Base-by-base conservation (phyloP, 1,140 invertebrate species). In the Dinoponera quadriceps region DNA sequence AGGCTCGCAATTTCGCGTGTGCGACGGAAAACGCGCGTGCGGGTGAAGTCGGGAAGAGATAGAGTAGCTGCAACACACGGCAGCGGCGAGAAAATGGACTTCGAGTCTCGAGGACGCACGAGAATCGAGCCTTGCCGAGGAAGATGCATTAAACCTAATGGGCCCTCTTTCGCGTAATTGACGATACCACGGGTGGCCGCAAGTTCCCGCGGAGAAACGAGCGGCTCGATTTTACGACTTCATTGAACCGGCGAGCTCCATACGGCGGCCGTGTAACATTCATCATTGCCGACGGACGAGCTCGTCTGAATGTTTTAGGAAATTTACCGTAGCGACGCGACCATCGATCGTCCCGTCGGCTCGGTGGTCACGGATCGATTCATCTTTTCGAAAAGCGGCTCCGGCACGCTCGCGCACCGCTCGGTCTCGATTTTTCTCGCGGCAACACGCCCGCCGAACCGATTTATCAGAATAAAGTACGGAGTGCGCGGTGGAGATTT, bases 141-240 rank as follows among this genome's bases (percentile, higher is more conserved):
- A 91, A 84, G 90, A 90, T 91, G 88, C 85, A 92, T 93, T 93
- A 92, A 91, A 93, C 78, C 85, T 92, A 93, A 93, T 93, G 88
- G 88, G 72, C 84, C 83, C 89, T 85, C 88, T 90, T 89, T 92
- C 91, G 89, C 84, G 88, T 92, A 93, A 93, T 93, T 91, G 91
- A 93, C 91, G 91, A 92, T 93, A 91, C 91, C 89, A 89, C 91
- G 91, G 92, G 91, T 92, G 92, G 91, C 89, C 91, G 89, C 55
- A 57, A 49, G 74, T 84, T 82, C 80, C 88, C 71, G 84, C 81
- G 38, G 88, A 49, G 86, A 88, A n/a, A 51, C 65, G 54, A 66
- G 59, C 38, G 59, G 81, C 57, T 83, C 38, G 69, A 68, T 62
- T 88, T 89, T 89, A 88, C 80, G 80, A 83, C 86, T 88, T 88